These are phyloP conservation scores for Gorsachius magnificus DNA, from an alignment of 2,797 vertebrate genomes.

Conservation along the genomic window DNA sequence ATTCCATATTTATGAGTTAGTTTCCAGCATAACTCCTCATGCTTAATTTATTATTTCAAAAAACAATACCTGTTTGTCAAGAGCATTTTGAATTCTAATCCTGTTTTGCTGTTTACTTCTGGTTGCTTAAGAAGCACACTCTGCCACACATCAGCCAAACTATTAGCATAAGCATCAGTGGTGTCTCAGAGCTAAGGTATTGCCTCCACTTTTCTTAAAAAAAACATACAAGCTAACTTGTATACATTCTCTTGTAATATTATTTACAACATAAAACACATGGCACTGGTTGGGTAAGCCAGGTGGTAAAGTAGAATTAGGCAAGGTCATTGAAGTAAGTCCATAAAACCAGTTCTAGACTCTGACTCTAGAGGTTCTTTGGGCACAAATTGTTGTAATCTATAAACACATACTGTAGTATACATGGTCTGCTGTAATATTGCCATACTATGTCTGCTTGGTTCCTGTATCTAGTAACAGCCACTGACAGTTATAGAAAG, in stretches of 20 bases:
- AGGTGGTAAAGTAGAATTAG: background rate
- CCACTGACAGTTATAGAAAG: background rate
- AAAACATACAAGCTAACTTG: background rate
- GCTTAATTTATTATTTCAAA: background rate
- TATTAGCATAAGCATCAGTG: background rate
- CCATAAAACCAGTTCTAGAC: background rate
- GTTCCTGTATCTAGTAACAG: background rate
- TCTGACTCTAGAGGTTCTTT: background rate
- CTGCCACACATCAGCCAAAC: background rate
- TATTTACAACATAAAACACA: background rate
- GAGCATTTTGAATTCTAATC: background rate
- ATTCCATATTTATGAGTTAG: background rate
- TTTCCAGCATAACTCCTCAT: background rate
- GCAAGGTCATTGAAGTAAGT: background rate
- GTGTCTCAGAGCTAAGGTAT: background rate
- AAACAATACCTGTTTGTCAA: background rate
- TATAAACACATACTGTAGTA: background rate
- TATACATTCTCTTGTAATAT: background rate
- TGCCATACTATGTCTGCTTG: rapidly evolving
- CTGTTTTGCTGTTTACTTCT: background rate
- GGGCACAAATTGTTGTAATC: background rate
- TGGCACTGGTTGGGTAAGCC: background rate
- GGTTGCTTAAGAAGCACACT: background rate
- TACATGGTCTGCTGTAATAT: background rate
- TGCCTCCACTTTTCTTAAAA: background rate